Evolutionary conservation across 2,797 vertebrate species (phyloP).

Genomic region (Malacoctenus gilli): DNA sequence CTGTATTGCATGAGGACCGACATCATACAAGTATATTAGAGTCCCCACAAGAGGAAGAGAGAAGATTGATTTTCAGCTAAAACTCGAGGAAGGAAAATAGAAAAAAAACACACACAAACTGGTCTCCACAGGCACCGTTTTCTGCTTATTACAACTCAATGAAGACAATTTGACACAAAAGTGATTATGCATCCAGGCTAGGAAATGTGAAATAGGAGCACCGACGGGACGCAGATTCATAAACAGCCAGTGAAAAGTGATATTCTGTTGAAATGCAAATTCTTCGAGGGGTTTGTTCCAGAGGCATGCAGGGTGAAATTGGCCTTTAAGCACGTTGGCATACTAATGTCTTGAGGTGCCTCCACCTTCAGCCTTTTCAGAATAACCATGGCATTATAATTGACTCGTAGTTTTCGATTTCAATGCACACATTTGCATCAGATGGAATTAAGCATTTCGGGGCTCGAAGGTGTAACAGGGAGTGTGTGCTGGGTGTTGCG

Average conservation of each 20-base stretch:
- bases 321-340: constrained; percentile 78
- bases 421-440: constrained; percentile 68
- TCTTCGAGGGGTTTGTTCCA: constrained; percentile 75
- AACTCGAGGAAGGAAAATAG: constrained; percentile 34
- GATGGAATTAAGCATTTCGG: constrained; percentile 59
- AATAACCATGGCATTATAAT: constrained; percentile 69
- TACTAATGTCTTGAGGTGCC: constrained; percentile 75
- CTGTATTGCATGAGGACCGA: constrained; percentile 12
- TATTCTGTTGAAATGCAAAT: constrained; percentile 79
- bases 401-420: constrained; percentile 68
- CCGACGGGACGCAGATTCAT: constrained; percentile 58
- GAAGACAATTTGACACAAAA: constrained; percentile 77
- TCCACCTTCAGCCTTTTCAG: constrained; percentile 66
- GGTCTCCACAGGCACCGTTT: constrained; percentile 46
- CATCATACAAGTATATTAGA: constrained; percentile 27
- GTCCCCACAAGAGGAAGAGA: constrained; percentile 30
- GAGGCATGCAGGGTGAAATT: constrained; percentile 80
- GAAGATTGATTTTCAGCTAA: constrained; percentile 34
- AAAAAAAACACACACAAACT: neutral
- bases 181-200: constrained; percentile 70
- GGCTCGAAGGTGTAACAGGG: constrained; percentile 36
- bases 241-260: constrained; percentile 73
- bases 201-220: constrained; percentile 69
- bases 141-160: constrained; percentile 62
- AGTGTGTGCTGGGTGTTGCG: neutral